Conservation (phyloP, 1,140 invertebrate genomes). For the Pseudomyrmex dendroicus region DNA sequence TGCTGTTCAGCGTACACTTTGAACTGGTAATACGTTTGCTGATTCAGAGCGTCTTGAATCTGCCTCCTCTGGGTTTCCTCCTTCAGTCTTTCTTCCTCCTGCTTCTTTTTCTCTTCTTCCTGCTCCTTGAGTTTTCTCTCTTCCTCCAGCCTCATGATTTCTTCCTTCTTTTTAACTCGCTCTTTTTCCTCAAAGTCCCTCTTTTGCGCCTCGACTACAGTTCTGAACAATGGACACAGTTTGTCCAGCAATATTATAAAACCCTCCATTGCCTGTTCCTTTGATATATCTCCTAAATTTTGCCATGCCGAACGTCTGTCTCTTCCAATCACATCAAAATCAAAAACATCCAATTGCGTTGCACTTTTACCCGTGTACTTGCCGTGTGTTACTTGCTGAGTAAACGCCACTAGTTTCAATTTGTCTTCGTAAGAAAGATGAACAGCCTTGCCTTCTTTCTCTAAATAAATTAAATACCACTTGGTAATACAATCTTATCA, state of each 20-base stretch:
- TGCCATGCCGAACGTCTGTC: constrained; percentile 97
- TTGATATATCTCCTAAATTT: constrained; percentile 93
- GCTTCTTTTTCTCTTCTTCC: constrained; percentile 88
- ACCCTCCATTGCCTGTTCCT: constrained; percentile 94
- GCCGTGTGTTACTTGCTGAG: constrained; percentile 95
- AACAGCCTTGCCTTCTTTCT: constrained; percentile 98
- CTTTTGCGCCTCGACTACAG: constrained; percentile 96
- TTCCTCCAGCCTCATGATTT: constrained; percentile 85
- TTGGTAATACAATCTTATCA: not conserved
- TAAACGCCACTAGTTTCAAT: constrained; percentile 95
- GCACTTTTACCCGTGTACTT: constrained; percentile 90
- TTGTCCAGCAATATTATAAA: constrained; percentile 96
- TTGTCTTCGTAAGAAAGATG: constrained; percentile 98
- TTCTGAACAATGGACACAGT: constrained; percentile 94
- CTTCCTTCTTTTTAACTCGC: constrained; percentile 85
- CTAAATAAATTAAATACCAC: constrained; percentile 86
- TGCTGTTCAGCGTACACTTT: constrained; percentile 97
- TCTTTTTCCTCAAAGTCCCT: constrained; percentile 93
- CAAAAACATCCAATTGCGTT: constrained; percentile 95
- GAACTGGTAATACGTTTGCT: constrained; percentile 98
- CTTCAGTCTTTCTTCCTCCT: constrained; percentile 87
- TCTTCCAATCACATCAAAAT: constrained; percentile 97
- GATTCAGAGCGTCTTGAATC: constrained; percentile 98
- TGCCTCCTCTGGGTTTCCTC: constrained; percentile 89
- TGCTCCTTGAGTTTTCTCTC: constrained; percentile 85